phyloP scores from a whole-genome alignment of 2,888 invertebrate species.

The Didymodactylos carnosus region DNA sequence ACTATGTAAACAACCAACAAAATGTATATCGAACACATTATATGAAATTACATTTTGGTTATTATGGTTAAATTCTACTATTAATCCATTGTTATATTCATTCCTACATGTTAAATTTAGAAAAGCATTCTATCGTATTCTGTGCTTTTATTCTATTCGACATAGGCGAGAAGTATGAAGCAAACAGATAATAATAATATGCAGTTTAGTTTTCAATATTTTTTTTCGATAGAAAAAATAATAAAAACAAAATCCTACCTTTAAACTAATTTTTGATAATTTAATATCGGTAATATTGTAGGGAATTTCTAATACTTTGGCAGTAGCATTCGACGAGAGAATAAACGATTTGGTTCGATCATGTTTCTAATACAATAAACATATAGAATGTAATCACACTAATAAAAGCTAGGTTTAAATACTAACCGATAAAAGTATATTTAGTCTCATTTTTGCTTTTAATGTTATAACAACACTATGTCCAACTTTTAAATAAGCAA shows the following conservation, averaged over 20 bases:
- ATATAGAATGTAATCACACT: too few relatives aligned
- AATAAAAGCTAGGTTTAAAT: too few relatives aligned
- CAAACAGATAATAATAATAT: background rate
- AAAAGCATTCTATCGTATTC: constrained; percentile 17
- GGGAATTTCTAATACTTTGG: background rate
- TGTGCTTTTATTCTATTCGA: background rate
- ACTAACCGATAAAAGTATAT: background rate
- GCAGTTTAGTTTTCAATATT: background rate
- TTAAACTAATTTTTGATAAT: background rate
- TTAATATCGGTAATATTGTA: background rate
- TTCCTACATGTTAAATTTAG: constrained; percentile 19
- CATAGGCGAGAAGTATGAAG: background rate
- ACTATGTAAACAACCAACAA: constrained; percentile 14
- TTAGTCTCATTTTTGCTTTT: background rate
- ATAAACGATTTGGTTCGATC: background rate
- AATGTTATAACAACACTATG: background rate
- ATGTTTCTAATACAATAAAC: background rate
- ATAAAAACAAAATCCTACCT: background rate
- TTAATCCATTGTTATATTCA: constrained; percentile 21
- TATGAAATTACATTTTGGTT: constrained; percentile 20
- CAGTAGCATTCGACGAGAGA: background rate
- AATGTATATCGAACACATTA: constrained; percentile 16
- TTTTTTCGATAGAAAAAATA: background rate
- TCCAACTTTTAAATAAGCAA: background rate
- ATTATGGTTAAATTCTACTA: constrained; percentile 20